Percentiles rank a stretch among this genome's conserved stretches.
Evolutionary conservation across 2,888 invertebrate genomes (phyloP).

Genomic region (Caenorhabditis sp.): DNA sequence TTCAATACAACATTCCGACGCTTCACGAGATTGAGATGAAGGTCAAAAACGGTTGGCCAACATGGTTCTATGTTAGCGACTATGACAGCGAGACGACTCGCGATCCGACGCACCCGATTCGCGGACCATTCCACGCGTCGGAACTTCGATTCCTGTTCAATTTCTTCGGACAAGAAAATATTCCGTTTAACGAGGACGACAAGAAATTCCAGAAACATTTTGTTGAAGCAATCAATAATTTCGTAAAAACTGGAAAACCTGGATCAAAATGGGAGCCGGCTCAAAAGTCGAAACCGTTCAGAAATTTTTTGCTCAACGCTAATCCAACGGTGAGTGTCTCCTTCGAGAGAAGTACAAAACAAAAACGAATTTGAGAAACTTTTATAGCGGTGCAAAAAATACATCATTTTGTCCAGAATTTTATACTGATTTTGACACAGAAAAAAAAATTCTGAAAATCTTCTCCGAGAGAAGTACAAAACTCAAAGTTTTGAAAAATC

Average conservation of each 20-base stretch:
- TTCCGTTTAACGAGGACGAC: slow-evolving; percentile 45
- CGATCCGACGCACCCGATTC: slow-evolving; percentile 40
- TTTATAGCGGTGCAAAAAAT: no score
- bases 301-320: slow-evolving; percentile 24
- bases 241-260: slow-evolving; percentile 37
- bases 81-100: slow-evolving; percentile 40
- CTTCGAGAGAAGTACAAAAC: neutral
- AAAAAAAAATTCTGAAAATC: no score
- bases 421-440: no score
- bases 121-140: slow-evolving; percentile 45
- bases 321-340: slow-evolving; percentile 10
- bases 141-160: slow-evolving; percentile 47
- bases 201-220: slow-evolving; percentile 33
- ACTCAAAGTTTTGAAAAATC: no score
- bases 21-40: slow-evolving; percentile 56
- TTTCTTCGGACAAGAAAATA: slow-evolving; percentile 32
- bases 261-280: slow-evolving; percentile 28
- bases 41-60: slow-evolving; percentile 41
- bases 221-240: slow-evolving; percentile 32
- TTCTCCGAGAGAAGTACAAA: no score
- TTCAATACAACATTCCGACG: slow-evolving; percentile 53
- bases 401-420: no score
- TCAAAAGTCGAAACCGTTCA: slow-evolving; percentile 34
- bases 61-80: slow-evolving; percentile 48
- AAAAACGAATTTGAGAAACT: neutral